These are phyloP conservation scores for Brachionus rubens DNA, from an alignment of 1,140 invertebrate genomes.

Conservation along the genomic window DNA sequence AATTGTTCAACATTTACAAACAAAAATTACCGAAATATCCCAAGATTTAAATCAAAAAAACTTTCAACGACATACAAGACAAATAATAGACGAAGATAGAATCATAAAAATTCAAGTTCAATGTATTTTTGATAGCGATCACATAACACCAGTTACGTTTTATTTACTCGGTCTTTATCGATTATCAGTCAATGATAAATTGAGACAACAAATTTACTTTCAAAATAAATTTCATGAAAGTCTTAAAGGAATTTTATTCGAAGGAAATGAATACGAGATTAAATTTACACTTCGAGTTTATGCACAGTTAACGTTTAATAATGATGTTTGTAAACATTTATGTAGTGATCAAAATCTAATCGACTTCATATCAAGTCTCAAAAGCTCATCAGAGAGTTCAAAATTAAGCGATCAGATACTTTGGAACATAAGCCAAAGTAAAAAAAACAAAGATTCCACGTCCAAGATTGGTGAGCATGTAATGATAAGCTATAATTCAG, in stretches of 20 bases:
- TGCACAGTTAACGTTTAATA: constrained; percentile 33
- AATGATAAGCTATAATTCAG: constrained; percentile 37
- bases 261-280: constrained; percentile 8
- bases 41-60: not conserved
- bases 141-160: not conserved
- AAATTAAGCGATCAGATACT: not conserved
- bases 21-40: not conserved
- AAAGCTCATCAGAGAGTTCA: not conserved
- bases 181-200: constrained; percentile 22
- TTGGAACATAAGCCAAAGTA: not conserved
- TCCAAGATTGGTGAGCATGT: not conserved
- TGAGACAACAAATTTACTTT: constrained; percentile 35
- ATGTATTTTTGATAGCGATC: not conserved
- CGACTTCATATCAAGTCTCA: not conserved
- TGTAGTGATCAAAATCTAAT: not conserved
- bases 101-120: not conserved
- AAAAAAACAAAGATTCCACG: not conserved
- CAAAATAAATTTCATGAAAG: not conserved
- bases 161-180: constrained; percentile 5
- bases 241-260: constrained; percentile 5
- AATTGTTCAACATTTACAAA: not conserved
- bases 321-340: not conserved
- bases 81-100: not conserved
- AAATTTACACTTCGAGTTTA: not conserved
- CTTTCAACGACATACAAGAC: not conserved